Base-by-base conservation (phyloP, 2,888 invertebrate species). In the Drosophila mulleri region DNA sequence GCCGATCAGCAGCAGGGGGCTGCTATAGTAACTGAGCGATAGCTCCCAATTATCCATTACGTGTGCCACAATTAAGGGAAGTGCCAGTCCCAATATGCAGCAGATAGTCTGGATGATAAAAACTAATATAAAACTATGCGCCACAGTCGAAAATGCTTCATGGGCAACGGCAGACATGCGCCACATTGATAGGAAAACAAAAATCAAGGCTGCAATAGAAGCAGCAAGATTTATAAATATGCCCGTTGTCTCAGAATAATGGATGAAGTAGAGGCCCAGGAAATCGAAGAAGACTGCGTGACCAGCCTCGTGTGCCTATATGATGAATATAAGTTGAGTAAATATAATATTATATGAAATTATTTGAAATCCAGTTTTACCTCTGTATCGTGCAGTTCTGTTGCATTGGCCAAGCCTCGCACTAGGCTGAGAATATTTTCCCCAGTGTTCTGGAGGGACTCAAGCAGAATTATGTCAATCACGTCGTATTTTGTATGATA, bases 401-500 rank as follows among this genome's bases (percentile, higher is more conserved):
- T 69, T 4, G 85, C 82, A 61, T 83, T 85, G 1, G 85, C 47
- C 6, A 78, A 68, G 0, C 69, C 67, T 2, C 78, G 78, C 16
- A 80, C 91, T 1, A 96, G 90, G 0, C 94, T 94, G 45, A 96
- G 91, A 23, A 96, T 89, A 93, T 96, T 96, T 68, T 96, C 94
- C 0, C 96, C 97, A 11, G 95, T 95, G 79, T 95, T 93, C 91
- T 97, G 97, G 18, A 96, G 90, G 7, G 96, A 95, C 0, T 96
- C 96, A 0, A 94, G 90, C 23, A 94, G 93, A 20, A 97, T 94
- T 6, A 94, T 92, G 3, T 94, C 93, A 0, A 94, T 94, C 32
- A 89, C 91, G 91, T 97, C 97, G 91, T 95, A 95, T 48, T 94
- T 94, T 0, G 97, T 97, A 92, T 97, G 96, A 92, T 96, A 96